Evolutionary conservation across 2,797 vertebrate species (phyloP).

Genomic region (Zenarchopterus dispar): DNA sequence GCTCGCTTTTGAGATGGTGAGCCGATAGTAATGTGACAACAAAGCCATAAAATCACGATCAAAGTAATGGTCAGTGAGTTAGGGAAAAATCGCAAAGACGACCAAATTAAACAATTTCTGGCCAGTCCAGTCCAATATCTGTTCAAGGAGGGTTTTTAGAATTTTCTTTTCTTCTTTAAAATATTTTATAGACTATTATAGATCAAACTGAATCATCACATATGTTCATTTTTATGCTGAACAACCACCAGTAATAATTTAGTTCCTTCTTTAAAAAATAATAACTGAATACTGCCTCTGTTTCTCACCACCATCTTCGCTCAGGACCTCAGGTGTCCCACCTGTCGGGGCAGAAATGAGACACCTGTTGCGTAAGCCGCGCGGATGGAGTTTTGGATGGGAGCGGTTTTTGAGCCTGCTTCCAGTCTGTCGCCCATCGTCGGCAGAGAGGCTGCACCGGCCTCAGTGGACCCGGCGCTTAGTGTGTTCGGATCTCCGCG

Average conservation of each 20-base stretch:
- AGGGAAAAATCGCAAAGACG: conserved; percentile 2
- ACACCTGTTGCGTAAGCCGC: conserved; percentile 70
- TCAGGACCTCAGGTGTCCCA: conserved; percentile 63
- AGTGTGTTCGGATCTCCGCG: not conserved
- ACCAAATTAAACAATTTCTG: conserved; percentile 1
- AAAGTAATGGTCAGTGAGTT: conserved; percentile 39
- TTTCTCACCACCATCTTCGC: not conserved
- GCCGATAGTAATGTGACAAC: conserved; percentile 73
- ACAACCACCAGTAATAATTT: not conserved
- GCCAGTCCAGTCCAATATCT: not conserved
- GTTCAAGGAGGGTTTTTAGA: not conserved
- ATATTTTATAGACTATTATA: not conserved
- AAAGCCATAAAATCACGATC: conserved; percentile 63
- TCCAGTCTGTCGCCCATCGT: conserved; percentile 37
- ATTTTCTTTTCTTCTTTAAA: not conserved
- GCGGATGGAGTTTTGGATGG: conserved; percentile 10
- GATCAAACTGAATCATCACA: not conserved
- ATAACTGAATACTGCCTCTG: too few relatives aligned
- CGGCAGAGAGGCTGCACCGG: conserved; percentile 25
- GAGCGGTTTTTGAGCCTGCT: conserved; percentile 19
- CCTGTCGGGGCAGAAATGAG: conserved; percentile 65
- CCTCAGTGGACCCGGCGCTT: conserved; percentile 21
- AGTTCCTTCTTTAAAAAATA: not conserved
- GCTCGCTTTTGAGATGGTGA: conserved; percentile 61
- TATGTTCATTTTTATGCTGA: too few relatives aligned